These are phyloP conservation scores for Valencia hispanica DNA, from an alignment of 2,797 vertebrate genomes.

Conservation along the genomic window DNA sequence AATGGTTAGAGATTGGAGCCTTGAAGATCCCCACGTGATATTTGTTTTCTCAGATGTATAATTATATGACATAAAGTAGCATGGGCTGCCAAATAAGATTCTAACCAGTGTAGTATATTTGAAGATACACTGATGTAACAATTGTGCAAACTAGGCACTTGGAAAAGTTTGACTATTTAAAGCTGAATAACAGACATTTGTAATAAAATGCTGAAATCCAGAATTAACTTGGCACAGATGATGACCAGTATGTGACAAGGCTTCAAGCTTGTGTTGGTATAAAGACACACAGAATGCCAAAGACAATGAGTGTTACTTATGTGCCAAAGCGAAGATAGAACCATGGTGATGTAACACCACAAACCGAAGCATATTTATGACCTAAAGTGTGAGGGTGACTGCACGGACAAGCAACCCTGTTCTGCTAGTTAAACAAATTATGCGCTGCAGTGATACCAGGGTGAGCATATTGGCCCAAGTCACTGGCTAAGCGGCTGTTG, in stretches of 20 bases:
- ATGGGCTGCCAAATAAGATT: neutral
- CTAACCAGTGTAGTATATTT: neutral
- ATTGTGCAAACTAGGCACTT: neutral
- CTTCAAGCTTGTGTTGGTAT: constrained; percentile 42
- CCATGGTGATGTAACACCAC: constrained; percentile 12
- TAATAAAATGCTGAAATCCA: neutral
- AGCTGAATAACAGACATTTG: constrained; percentile 21
- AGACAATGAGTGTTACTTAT: constrained; percentile 12
- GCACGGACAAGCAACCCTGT: constrained; percentile 33
- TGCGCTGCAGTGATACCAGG: constrained; percentile 42
- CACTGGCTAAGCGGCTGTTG: constrained; percentile 52
- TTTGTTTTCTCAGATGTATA: neutral
- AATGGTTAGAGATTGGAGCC: neutral
- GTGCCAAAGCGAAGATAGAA: constrained; percentile 29
- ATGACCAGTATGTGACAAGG: constrained; percentile 36
- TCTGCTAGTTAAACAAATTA: constrained; percentile 52
- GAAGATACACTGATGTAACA: neutral
- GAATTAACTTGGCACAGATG: constrained; percentile 27
- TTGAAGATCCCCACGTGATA: neutral
- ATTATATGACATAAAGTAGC: neutral
- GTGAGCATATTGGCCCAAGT: constrained; percentile 42
- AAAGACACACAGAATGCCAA: constrained; percentile 45
- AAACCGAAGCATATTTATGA: constrained; percentile 29
- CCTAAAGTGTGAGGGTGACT: constrained; percentile 18
- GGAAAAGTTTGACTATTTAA: constrained; percentile 7